Base-by-base conservation (phyloP, 2,888 invertebrate genomes). In the Macaria liturata region DNA sequence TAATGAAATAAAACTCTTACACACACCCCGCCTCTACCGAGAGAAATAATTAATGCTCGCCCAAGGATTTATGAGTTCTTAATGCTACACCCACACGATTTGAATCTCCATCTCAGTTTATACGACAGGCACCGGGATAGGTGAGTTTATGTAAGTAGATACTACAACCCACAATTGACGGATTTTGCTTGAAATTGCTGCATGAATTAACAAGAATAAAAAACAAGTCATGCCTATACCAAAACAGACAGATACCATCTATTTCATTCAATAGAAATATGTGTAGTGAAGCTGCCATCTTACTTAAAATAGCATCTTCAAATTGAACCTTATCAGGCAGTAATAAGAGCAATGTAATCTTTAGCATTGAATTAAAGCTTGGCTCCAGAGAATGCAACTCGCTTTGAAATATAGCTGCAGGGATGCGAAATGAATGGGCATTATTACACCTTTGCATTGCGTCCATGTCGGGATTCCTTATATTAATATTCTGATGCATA, bases 1-100 rank as follows among this genome's bases (percentile, higher is more conserved):
- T 87, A 88, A 86, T 88, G 84, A 85, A 88, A 88, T 88, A 85
- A 88, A 85, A 85, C 68, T 71, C 74, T 64, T 71, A 70, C 65
- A 60, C 65, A 61, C 68, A 64, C 68, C 66, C 79, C 64, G 71
- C 73, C 72, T 75, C 72, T 71, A 71, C 70, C 62, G 68, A 76
- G 75, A 79, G 68, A 74, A 82, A 84, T 86, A 87, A 88, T 88
- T 84, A 82, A 84, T 82, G 78, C 75, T 70, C 71, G 65, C 70
- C 58, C 59, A 59, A 78, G 80, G 84, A 89, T 90, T 84, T 88
- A 90, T 81, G 75, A 72, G 71, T 82, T 83, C 82, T 88, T 89
- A 89, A 89, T 88, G 78, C 75, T 82, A 81, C 84, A 76, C 86
- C 88, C 81, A 85, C 86, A 70, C 77, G 64, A 72, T 77, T 74